These are phyloP conservation scores for Trimorus sp. DNA, from an alignment of 2,888 invertebrate genomes.

Conservation along the genomic window DNA sequence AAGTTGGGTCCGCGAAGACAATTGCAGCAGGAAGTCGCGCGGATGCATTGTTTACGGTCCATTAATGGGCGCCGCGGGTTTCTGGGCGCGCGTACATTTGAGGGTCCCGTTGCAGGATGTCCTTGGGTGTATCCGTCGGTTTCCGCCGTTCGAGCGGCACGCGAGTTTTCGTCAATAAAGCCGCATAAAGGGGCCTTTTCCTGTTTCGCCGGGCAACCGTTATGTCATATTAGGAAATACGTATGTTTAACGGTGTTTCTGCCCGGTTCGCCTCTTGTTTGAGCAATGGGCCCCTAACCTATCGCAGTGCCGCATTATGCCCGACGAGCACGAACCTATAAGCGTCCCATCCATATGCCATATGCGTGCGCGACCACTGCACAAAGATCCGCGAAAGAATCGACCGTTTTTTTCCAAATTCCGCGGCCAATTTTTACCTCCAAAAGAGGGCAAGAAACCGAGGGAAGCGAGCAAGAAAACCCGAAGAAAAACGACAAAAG, in stretches of 20 bases:
- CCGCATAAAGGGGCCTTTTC: constrained; percentile 55
- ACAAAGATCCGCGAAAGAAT: constrained; percentile 40
- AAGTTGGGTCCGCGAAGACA: background rate
- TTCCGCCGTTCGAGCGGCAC: constrained; percentile 56
- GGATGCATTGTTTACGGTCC: background rate
- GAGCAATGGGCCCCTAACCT: constrained; percentile 42
- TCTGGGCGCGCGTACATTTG: constrained; percentile 30
- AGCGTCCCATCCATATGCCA: constrained; percentile 37
- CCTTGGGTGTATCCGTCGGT: constrained; percentile 44
- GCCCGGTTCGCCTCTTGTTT: constrained; percentile 59
- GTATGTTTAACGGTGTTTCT: constrained; percentile 78
- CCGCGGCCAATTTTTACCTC: no score
- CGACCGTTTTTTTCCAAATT: constrained; percentile 36
- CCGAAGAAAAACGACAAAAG: no score
- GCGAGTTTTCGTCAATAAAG: constrained; percentile 65
- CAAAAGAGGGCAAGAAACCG: no score
- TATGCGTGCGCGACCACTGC: constrained; percentile 43
- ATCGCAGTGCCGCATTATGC: constrained; percentile 46
- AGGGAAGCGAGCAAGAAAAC: no score
- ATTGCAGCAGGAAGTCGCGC: constrained; percentile 2
- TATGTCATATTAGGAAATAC: constrained; percentile 81
- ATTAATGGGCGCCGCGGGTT: constrained; percentile 1
- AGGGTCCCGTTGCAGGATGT: constrained; percentile 66
- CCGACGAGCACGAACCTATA: constrained; percentile 30
- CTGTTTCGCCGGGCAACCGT: constrained; percentile 73